Base-by-base conservation (phyloP, 1,140 invertebrate species). In the Schlechtendalia chinensis region DNA sequence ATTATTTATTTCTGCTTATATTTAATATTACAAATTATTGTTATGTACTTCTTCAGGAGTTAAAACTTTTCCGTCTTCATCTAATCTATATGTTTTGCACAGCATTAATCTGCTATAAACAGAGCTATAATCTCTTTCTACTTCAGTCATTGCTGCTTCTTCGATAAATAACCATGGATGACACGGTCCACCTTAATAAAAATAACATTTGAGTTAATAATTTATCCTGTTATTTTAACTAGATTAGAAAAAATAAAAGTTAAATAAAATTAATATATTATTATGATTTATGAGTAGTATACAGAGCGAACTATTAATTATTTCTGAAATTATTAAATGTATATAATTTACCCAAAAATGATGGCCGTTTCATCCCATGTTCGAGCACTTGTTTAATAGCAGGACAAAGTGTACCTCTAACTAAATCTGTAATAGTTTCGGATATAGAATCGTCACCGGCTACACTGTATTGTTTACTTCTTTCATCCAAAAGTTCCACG, bases 81-180 rank as follows among this genome's bases (percentile, higher is more conserved):
- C 98, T 81, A 99, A 88, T 81, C 96, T 90, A 87, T 98, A 99
- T 17, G 98, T 99, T 89, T 98, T 98, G 85, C 98, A 99, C 6
- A 99, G 88, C 10, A 99, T 96, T 71, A 99, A 87, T 83, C 97
- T 89, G 84, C 97, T 98, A 84, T 99, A 98, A 11, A 99, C 97
- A 16, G 96, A 98, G 86, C 97, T 96, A 85, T 98, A 98, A 86
- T 99, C 96, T 87, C 96, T 94, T 86, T 99, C 96, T 56, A 99
- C 96, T 88, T 98, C 96, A 85, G 94, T 91, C 45, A 91, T 94
- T 22, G 97, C 96, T 39, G 96, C 95, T 88, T 98, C 96, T 89
- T 99, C 97, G 83, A 99, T 97, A 86, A 99, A 99, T 17, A 98
- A 87, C 98, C 98, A 99, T 0, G 98, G 98, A 89, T 99, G 98